phyloP scores from a whole-genome alignment of 2,888 invertebrate genomes.

The Apomyelois bistriatella region DNA sequence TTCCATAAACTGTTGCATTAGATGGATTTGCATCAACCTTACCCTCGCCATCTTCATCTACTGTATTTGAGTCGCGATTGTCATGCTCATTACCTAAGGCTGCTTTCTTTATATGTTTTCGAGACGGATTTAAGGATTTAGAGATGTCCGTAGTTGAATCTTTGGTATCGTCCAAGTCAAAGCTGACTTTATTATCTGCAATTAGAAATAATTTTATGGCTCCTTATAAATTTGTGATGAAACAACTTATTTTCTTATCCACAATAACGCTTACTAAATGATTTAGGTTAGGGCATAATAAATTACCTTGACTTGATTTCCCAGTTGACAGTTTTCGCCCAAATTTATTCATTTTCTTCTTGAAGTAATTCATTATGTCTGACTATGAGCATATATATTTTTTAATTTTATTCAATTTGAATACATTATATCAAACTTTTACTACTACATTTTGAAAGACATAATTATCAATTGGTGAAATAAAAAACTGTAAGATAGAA shows the following conservation, averaged over 20 bases:
- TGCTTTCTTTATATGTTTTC: background rate
- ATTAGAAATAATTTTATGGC: too few relatives aligned
- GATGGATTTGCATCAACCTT: background rate
- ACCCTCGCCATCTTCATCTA: background rate
- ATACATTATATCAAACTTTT: too few relatives aligned
- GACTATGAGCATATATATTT: too few relatives aligned
- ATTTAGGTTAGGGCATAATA: too few relatives aligned
- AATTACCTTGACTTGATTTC: background rate
- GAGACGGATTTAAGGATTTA: background rate
- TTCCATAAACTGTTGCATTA: background rate
- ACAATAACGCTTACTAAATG: too few relatives aligned
- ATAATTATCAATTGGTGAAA: too few relatives aligned
- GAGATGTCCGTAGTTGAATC: background rate
- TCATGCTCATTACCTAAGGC: background rate
- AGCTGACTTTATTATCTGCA: background rate
- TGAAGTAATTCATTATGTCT: background rate
- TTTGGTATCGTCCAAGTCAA: background rate
- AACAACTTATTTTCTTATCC: too few relatives aligned
- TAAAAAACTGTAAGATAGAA: too few relatives aligned
- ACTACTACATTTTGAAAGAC: too few relatives aligned
- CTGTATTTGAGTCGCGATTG: background rate
- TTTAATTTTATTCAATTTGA: too few relatives aligned
- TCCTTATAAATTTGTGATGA: too few relatives aligned
- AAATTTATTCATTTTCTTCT: background rate
- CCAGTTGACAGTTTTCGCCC: background rate